Evolutionary conservation across 2,113 vertebrate species (phyloP), one percentile per base, ranked within the genome.

Genomic region (Orycteropus afer): DNA sequence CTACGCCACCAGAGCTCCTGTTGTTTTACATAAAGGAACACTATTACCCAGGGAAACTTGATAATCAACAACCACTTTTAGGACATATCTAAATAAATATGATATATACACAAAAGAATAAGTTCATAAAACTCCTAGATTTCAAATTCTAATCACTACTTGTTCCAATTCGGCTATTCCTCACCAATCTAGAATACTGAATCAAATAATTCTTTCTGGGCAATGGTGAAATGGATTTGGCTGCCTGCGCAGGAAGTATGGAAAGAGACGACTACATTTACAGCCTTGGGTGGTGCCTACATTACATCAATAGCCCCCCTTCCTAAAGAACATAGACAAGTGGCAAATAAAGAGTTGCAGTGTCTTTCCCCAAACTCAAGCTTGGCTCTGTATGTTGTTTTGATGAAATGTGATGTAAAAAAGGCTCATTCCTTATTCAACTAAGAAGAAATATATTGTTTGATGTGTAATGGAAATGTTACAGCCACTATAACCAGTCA

Each of bases 181-280:
- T 61, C 86, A 85, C 55, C 87, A 86, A 82, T 90, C 42, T 23
- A 42, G 90, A 96, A 69, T 67, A 92, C 49, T 93, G 82, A 94
- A 78, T 95, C 81, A 69, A 12, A 69, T 90, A 93, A 90, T 96
- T 95, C 57, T 86, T 91, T 95, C 88, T 96, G 90, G 94, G 92
- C 85, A 93, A 49, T 90, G 78, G 61, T 79, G 93, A 94, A 90
- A 83, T 51, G 49, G 88, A 83, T 78, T 65, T 96, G 94, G 95
- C 92, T 89, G 88, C 77, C 73, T 55, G 34, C n/a, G 42, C 77
- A 96, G 95, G 96, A 97, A 93, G 67, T 55, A 76, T 88, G 73
- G 59, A 89, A 92, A 84, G 84, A 78, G 81, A 88, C 0, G 20
- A 85, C 77, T 88, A 90, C 86, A 82, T 78, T 79, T 92, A 78